Conservation (phyloP, 2,797 vertebrate genomes). For the Pseudopleuronectes americanus region DNA sequence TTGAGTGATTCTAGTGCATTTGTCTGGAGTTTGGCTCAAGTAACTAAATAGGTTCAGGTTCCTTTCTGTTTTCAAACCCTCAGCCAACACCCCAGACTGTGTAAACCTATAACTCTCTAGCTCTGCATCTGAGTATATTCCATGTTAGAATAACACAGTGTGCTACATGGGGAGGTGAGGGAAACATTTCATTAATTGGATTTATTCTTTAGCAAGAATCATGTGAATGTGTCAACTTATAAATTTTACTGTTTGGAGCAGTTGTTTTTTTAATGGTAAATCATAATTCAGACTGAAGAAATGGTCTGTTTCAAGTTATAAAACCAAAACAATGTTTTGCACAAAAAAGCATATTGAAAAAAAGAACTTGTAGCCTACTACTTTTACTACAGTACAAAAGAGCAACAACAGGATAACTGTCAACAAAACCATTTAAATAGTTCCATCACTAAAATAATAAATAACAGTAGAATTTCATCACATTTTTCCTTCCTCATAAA, state of each 20-base stretch:
- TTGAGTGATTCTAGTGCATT: slow-evolving; percentile 74
- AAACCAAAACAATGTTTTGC: slow-evolving; percentile 50
- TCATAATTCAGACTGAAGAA: slow-evolving; percentile 45
- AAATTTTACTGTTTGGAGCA: slow-evolving; percentile 31
- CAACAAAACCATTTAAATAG: slow-evolving; percentile 10
- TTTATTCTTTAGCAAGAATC: slow-evolving; percentile 60
- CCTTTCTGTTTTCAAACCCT: slow-evolving; percentile 81
- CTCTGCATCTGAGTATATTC: slow-evolving; percentile 49
- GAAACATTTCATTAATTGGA: slow-evolving; percentile 68
- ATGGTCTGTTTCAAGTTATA: slow-evolving; percentile 56
- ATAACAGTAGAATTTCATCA: slow-evolving; percentile 12
- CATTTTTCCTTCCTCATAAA: slow-evolving; percentile 10
- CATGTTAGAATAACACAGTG: slow-evolving; percentile 75
- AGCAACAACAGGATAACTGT: slow-evolving; percentile 9
- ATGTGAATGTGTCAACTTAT: slow-evolving; percentile 36
- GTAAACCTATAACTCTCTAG: slow-evolving; percentile 71
- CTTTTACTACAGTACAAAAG: slow-evolving; percentile 7
- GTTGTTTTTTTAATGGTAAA: slow-evolving; percentile 17
- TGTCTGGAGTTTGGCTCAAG: slow-evolving; percentile 82
- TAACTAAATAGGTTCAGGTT: slow-evolving; percentile 76
- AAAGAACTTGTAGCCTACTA: background rate
- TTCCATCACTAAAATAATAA: slow-evolving; percentile 33
- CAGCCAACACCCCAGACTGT: slow-evolving; percentile 83
- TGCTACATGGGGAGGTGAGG: slow-evolving; percentile 52
- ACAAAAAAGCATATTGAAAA: background rate